These are phyloP conservation scores for Hyla sarda DNA, from an alignment of 2,113 vertebrate genomes.

Conservation along the genomic window DNA sequence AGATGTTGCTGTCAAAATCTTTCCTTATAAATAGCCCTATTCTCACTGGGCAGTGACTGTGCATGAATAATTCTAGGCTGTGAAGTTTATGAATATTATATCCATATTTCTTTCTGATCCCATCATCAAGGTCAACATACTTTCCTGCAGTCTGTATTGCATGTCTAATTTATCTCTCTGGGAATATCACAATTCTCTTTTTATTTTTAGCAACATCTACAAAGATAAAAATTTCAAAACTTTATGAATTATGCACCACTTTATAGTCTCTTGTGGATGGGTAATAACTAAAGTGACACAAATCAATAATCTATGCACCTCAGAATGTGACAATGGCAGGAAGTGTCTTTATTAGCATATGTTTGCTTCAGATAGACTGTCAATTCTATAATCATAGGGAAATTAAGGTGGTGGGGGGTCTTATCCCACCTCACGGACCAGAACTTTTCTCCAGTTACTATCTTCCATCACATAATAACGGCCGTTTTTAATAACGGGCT, in stretches of 20 bases:
- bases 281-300: conserved; percentile 10
- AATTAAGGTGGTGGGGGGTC: neutral
- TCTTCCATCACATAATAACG: no score
- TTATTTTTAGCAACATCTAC: conserved; percentile 55
- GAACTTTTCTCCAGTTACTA: no score
- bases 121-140: conserved; percentile 53
- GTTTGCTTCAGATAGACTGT: neutral
- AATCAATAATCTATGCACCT: conserved; percentile 33
- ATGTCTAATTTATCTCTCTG: conserved; percentile 57
- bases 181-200: conserved; percentile 51
- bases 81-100: conserved; percentile 58
- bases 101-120: conserved; percentile 57
- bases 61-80: conserved; percentile 51
- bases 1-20: conserved; percentile 50
- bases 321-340: conserved; percentile 21
- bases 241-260: conserved; percentile 50
- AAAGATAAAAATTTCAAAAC: conserved; percentile 47
- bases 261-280: conserved; percentile 13
- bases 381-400: neutral
- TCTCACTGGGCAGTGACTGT: conserved; percentile 51
- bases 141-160: conserved; percentile 42
- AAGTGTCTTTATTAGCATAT: neutral
- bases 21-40: conserved; percentile 48
- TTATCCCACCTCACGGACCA: neutral
- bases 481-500: no score